Evolutionary conservation across 1,140 invertebrate genomes (phyloP), one percentile per base, ranked within the genome.

Genomic region (Polypedilum pembai): DNA sequence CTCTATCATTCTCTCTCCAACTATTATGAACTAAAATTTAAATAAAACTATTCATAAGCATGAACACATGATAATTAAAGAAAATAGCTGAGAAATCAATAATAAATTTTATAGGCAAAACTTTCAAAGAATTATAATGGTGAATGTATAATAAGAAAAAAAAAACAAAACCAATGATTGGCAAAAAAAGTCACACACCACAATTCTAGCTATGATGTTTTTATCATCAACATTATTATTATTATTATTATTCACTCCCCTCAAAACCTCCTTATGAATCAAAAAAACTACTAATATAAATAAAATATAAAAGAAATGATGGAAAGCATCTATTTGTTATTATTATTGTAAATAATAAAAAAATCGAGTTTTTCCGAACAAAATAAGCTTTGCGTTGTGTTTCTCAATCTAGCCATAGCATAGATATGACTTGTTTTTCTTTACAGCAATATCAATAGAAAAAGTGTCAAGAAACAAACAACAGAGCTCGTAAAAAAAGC

Each of bases 271-370:
- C 45, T 56, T 56, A 56, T 15, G n/a, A 33, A 33, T 33, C 24
- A 33, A 33, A n/a, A n/a, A n/a, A 33, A 33, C 24, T 33, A 33
- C 24, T 33, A 33, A 1, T 33, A 33, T 33, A 33, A 33, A 33
- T 33, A 33, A 33, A 33, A 5, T 33, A 33, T 33, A 33, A 33
- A n/a, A 56, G n/a, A n/a, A 56, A 56, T 56, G 45, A 56, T 56
- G 45, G 45, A 56, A 56, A 56, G 69, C 33, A 12, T 73, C n/a
- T 45, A 41, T 20, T 74, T 45, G 45, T 74, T 33, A 45, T 74
- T 63, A 74, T 41, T 40, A 73, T 73, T 73, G 73, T 73, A 73
- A 73, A 18, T 40, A 24, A 73, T 15, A 15, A 56, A 63, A 74
- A 74, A 18, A 45, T 45, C 40, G 18, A 74, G 45, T 18, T 73